Evolutionary conservation across 2,888 invertebrate species (phyloP).

Genomic region (Opisthograptis luteolata): DNA sequence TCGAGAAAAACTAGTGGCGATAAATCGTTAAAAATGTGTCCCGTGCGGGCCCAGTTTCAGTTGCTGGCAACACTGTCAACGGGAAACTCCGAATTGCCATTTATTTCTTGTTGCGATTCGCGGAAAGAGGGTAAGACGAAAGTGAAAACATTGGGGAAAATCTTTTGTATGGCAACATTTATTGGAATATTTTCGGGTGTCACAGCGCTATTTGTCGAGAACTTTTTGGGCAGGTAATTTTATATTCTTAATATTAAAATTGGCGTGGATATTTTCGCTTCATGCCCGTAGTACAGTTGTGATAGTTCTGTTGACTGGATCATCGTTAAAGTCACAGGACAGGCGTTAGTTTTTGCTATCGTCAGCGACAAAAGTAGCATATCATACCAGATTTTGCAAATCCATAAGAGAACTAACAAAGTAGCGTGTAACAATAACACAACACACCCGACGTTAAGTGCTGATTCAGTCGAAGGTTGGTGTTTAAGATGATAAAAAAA

Average conservation of each 20-base stretch:
- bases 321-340: no score
- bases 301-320: no score
- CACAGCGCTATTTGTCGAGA: constrained; percentile 2
- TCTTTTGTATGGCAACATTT: constrained; percentile 4
- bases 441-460: no score
- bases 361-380: no score
- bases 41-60: constrained; percentile 14
- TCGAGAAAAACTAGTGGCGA: constrained; percentile 12
- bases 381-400: no score
- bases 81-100: constrained; percentile 12
- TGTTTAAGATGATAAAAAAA: no score
- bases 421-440: no score
- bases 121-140: constrained; percentile 8
- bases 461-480: no score
- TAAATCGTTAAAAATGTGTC: constrained; percentile 32
- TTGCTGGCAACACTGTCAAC: constrained; percentile 15
- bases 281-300: no score
- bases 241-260: no score
- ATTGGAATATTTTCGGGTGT: constrained; percentile 1
- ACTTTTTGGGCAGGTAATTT: not conserved
- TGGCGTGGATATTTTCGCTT: not conserved
- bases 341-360: no score
- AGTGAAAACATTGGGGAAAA: not conserved
- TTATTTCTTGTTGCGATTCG: constrained; percentile 22
- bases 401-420: no score